phyloP scores from a whole-genome alignment of 2,888 invertebrate species.

The Alcis repandata region DNA sequence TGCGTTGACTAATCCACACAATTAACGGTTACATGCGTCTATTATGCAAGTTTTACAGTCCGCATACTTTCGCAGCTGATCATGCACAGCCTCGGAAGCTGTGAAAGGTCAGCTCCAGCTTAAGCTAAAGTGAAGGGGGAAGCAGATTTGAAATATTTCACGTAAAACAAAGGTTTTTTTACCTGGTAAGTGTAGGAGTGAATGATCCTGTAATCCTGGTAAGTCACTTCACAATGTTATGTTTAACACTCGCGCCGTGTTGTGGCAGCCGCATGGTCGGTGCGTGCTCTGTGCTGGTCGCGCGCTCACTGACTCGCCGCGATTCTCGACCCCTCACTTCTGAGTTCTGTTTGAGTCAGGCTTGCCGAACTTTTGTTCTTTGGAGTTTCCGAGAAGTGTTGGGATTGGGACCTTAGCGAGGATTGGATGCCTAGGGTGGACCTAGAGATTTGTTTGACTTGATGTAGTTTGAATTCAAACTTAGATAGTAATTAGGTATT shows the following conservation, averaged over 20 bases:
- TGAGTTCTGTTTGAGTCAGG: conserved; percentile 44
- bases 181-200: conserved; percentile 54
- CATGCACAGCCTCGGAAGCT: conserved; percentile 57
- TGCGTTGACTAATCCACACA: conserved; percentile 43
- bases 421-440: neutral
- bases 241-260: conserved; percentile 73
- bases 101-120: conserved; percentile 54
- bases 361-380: conserved; percentile 38
- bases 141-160: neutral
- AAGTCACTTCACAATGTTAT: conserved; percentile 77
- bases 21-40: conserved; percentile 46
- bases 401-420: conserved; percentile 5
- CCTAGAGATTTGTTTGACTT: neutral
- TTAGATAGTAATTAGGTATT: no score
- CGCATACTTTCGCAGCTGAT: conserved; percentile 79
- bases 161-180: conserved; percentile 37
- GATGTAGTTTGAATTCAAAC: neutral
- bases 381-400: conserved; percentile 30
- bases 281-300: conserved; percentile 71
- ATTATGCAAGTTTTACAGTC: conserved; percentile 48
- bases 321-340: conserved; percentile 48
- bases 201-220: conserved; percentile 65
- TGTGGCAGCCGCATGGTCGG: conserved; percentile 73
- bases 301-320: conserved; percentile 67
- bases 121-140: conserved; percentile 22